phyloP scores from a whole-genome alignment of 2,113 vertebrate genomes.

The Sturnus vulgaris region DNA sequence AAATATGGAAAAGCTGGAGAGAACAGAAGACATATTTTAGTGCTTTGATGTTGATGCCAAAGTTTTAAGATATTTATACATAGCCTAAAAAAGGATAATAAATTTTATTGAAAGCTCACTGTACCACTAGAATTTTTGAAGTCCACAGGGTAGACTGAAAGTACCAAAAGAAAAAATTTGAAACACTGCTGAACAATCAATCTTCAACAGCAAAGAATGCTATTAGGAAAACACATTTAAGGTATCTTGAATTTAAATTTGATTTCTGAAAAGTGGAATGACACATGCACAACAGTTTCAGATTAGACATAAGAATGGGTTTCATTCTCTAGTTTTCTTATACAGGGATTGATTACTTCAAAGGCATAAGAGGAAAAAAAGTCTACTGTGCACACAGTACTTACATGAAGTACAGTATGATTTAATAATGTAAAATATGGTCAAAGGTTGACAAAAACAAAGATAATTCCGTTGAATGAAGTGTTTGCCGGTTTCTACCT shows the following conservation, averaged over 20 bases:
- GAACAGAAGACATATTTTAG: conserved; percentile 73
- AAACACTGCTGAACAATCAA: conserved; percentile 68
- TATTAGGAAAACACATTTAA: conserved; percentile 67
- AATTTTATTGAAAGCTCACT: conserved; percentile 73
- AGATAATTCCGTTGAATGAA: not conserved
- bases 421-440: conserved; percentile 9
- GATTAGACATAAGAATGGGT: not conserved
- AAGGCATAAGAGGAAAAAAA: not conserved
- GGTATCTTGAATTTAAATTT: conserved; percentile 57
- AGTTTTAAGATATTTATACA: conserved; percentile 76
- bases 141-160: conserved; percentile 61
- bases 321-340: not conserved
- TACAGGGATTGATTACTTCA: not conserved
- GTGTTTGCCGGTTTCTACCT: not conserved
- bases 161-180: conserved; percentile 51
- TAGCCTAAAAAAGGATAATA: conserved; percentile 74
- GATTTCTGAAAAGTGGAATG: conserved; percentile 26
- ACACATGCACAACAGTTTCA: not conserved
- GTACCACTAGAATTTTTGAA: conserved; percentile 65
- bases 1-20: conserved; percentile 74
- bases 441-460: not conserved
- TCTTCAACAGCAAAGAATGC: conserved; percentile 60
- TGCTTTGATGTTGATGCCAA: conserved; percentile 68
- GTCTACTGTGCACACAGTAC: not conserved
- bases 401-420: not conserved